Evolutionary conservation across 2,888 invertebrate species (phyloP).

Genomic region (Ophion slaviceki): DNA sequence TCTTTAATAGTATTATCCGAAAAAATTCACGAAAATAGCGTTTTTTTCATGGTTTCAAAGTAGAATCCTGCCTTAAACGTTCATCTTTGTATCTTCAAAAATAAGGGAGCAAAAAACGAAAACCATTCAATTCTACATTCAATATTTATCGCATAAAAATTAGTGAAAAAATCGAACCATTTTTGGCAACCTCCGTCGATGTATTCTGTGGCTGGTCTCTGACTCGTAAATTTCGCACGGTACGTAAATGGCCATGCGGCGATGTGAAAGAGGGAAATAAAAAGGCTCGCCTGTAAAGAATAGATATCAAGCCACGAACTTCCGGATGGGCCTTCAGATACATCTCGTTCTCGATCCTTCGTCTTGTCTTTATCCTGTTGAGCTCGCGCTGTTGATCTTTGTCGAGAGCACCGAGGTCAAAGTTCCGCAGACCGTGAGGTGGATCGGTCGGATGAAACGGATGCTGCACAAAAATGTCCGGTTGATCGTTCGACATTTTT

Average conservation of each 20-base stretch:
- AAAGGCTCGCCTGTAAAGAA: slow-evolving; percentile 71
- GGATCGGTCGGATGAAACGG: slow-evolving; percentile 74
- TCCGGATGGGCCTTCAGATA: slow-evolving; percentile 75
- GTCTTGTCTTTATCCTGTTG: slow-evolving; percentile 68
- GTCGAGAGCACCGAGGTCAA: slow-evolving; percentile 71
- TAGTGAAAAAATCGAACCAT: no score
- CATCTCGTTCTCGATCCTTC: slow-evolving; percentile 70
- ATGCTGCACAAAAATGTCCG: slow-evolving; percentile 52
- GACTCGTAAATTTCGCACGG: not conserved
- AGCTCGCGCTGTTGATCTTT: slow-evolving; percentile 68
- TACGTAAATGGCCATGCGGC: not conserved
- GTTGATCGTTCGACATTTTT: slow-evolving; percentile 60
- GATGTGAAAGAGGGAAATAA: not conserved
- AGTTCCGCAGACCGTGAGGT: slow-evolving; percentile 71
- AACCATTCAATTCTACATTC: no score
- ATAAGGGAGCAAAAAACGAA: no score
- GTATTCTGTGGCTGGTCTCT: slow-evolving; percentile 10
- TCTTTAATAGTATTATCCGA: no score
- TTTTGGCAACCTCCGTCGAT: not conserved
- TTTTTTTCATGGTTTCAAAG: no score
- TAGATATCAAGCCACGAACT: slow-evolving; percentile 71
- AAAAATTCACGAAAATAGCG: no score
- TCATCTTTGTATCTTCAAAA: no score
- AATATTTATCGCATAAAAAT: no score
- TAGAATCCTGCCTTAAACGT: no score